These are phyloP conservation scores for Drosophila lowei DNA, from an alignment of 1,140 invertebrate genomes.

Conservation along the genomic window DNA sequence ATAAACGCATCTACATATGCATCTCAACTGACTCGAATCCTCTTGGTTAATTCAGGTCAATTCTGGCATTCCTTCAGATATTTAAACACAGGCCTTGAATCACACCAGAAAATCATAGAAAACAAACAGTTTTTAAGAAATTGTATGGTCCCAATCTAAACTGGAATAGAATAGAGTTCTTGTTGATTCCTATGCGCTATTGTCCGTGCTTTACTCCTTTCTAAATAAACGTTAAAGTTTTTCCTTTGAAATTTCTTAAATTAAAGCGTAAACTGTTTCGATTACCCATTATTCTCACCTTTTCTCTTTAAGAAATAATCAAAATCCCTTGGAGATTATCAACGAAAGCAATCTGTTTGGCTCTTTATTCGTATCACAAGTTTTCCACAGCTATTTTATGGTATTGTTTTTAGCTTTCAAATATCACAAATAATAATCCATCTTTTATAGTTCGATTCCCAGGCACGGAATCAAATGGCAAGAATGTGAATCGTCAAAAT, in stretches of 20 bases:
- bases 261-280: neutral
- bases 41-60: neutral
- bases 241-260: neutral
- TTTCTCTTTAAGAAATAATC: neutral
- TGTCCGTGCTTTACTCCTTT: too few species aligned
- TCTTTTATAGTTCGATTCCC: slow-evolving; percentile 5
- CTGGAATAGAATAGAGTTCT: too few species aligned
- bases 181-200: too few species aligned
- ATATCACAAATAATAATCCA: slow-evolving; percentile 41
- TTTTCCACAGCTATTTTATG: neutral
- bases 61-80: neutral
- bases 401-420: neutral
- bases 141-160: too few species aligned
- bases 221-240: neutral
- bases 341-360: neutral
- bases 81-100: too few species aligned
- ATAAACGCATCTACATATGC: neutral
- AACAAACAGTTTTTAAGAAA: too few species aligned
- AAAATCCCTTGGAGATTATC: neutral
- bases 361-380: neutral
- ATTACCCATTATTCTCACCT: slow-evolving; percentile 7
- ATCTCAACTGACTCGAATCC: too few species aligned
- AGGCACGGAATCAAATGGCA: slow-evolving; percentile 16
- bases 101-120: neutral
- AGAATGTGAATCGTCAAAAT: slow-evolving; percentile 1